Percentiles rank a stretch among this genome's conserved stretches.
Conservation (phyloP, 53 echinoderm and acorn worm species). For the Echinarachnius parma region DNA sequence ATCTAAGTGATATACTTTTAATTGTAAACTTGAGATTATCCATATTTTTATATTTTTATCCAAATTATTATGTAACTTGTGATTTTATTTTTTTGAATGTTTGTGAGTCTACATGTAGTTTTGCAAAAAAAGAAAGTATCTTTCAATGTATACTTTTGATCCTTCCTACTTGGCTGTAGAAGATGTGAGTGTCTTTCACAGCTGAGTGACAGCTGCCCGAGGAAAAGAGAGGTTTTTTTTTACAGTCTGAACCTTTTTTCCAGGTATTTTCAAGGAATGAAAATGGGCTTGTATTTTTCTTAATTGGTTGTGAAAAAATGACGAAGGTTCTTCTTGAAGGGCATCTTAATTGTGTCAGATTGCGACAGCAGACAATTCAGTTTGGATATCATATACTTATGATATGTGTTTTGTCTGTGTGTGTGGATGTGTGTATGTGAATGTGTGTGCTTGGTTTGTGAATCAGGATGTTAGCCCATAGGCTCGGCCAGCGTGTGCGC, state of each 20-base stretch:
- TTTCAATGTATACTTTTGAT: conserved; percentile 35
- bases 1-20: conserved; percentile 49
- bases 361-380: background rate
- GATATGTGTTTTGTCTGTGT: conserved; percentile 6
- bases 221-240: conserved; percentile 12
- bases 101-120: conserved; percentile 42
- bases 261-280: conserved; percentile 37
- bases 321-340: background rate
- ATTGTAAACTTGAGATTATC: conserved; percentile 48
- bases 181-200: conserved; percentile 50
- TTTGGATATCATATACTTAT: background rate
- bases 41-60: conserved; percentile 55
- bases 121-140: conserved; percentile 28
- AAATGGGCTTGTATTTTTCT: background rate
- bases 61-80: conserved; percentile 51
- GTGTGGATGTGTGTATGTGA: conserved; percentile 6
- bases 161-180: conserved; percentile 34
- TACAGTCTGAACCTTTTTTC: conserved; percentile 32
- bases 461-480: no score
- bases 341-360: background rate
- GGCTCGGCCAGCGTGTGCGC: no score
- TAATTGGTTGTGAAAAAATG: background rate
- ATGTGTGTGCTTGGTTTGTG: conserved; percentile 27
- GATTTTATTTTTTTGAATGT: conserved; percentile 51
- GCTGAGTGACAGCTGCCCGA: conserved; percentile 30